phyloP scores from a whole-genome alignment of 1,140 invertebrate genomes.

The Eciton burchellii region DNA sequence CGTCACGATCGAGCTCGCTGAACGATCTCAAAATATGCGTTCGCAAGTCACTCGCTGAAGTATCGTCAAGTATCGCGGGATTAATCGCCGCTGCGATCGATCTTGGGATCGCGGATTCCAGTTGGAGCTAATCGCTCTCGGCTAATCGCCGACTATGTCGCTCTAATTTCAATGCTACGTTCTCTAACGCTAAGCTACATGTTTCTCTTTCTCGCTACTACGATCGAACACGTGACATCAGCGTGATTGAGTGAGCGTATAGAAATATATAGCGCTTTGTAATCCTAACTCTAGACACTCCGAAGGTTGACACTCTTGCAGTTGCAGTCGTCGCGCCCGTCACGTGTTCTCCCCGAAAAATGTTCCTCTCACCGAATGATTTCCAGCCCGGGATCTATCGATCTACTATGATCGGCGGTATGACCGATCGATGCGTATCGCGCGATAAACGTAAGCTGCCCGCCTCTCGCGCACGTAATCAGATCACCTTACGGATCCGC shows the following conservation, averaged over 20 bases:
- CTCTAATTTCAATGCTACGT: slow-evolving; percentile 35
- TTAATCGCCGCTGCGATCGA: slow-evolving; percentile 4
- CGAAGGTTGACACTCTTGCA: neutral
- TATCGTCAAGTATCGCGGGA: slow-evolving; percentile 17
- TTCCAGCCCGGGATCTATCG: slow-evolving; percentile 67
- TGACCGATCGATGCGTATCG: slow-evolving; percentile 12
- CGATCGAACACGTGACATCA: slow-evolving; percentile 41
- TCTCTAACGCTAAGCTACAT: slow-evolving; percentile 45
- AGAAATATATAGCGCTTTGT: slow-evolving; percentile 63
- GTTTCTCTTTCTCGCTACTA: neutral
- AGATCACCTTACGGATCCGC: slow-evolving; percentile 51
- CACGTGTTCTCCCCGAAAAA: neutral
- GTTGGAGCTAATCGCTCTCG: slow-evolving; percentile 4
- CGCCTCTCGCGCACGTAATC: slow-evolving; percentile 34
- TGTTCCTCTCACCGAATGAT: slow-evolving; percentile 25
- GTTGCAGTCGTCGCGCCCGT: neutral
- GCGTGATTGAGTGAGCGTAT: slow-evolving; percentile 52
- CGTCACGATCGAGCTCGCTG: slow-evolving; percentile 54
- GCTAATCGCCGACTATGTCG: slow-evolving; percentile 30
- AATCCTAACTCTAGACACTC: slow-evolving; percentile 6
- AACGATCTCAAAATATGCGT: slow-evolving; percentile 26
- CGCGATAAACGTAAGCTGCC: neutral
- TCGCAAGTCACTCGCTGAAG: slow-evolving; percentile 31
- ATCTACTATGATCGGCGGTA: neutral
- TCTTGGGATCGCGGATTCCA: neutral